These are phyloP conservation scores for Anguilla pacifica DNA, from an alignment of 2,797 vertebrate species.

Conservation along the genomic window DNA sequence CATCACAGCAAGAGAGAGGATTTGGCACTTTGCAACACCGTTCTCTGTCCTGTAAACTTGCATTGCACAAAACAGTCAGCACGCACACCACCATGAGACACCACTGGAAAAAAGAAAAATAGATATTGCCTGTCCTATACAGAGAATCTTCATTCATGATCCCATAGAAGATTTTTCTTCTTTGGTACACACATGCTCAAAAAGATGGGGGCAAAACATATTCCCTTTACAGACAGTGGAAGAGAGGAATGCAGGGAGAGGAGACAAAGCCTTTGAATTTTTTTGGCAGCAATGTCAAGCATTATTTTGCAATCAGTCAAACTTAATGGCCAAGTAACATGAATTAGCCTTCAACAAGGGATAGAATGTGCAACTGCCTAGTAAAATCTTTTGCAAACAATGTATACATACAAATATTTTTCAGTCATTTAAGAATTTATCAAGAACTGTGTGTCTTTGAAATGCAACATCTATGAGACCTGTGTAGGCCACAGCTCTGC, in stretches of 20 bases:
- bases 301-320: neutral
- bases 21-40: slow-evolving; percentile 33
- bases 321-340: neutral
- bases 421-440: neutral
- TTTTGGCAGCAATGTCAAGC: neutral
- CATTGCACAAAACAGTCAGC: neutral
- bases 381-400: neutral
- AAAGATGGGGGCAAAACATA: neutral
- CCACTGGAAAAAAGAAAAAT: neutral
- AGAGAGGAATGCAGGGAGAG: neutral
- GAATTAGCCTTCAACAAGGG: neutral
- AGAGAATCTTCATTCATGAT: neutral
- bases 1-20: slow-evolving; percentile 5
- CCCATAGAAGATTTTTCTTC: neutral
- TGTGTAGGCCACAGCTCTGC: neutral
- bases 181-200: neutral
- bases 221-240: neutral
- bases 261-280: neutral
- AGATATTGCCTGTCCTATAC: neutral
- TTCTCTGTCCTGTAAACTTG: slow-evolving; percentile 13
- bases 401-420: neutral
- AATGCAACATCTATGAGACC: neutral
- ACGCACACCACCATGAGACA: neutral
- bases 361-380: neutral
- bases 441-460: neutral